phyloP scores from a whole-genome alignment of 2,113 vertebrate species.

The Alexandromys fortis region DNA sequence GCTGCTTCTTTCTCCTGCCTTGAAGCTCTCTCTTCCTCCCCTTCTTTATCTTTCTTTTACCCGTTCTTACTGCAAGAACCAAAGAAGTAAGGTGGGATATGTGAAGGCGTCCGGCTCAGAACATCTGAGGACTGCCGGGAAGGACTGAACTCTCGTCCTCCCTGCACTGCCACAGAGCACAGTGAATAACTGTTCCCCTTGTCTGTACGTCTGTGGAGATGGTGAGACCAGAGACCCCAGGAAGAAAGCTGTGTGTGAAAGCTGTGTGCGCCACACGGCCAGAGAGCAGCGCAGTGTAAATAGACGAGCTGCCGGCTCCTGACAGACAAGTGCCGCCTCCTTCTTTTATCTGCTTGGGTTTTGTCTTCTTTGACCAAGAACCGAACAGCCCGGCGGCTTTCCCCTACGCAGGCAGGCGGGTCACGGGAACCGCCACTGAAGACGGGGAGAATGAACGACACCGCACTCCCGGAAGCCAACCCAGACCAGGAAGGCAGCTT shows the following conservation, averaged over 20 bases:
- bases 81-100: slow-evolving; percentile 63
- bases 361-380: slow-evolving; percentile 54
- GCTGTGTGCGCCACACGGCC: slow-evolving; percentile 53
- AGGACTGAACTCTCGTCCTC: slow-evolving; percentile 73
- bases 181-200: slow-evolving; percentile 61
- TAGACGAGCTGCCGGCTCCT: slow-evolving; percentile 63
- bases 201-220: not conserved
- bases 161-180: not conserved
- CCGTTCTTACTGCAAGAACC: slow-evolving; percentile 48
- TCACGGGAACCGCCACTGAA: not conserved
- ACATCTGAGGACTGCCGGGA: slow-evolving; percentile 44
- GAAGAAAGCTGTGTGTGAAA: slow-evolving; percentile 66
- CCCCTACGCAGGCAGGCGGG: slow-evolving; percentile 31
- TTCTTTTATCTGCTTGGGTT: slow-evolving; percentile 14
- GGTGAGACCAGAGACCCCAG: slow-evolving; percentile 29
- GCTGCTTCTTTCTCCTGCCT: not conserved
- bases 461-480: not conserved
- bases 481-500: slow-evolving; percentile 35
- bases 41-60: slow-evolving; percentile 20
- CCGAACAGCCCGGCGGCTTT: slow-evolving; percentile 65
- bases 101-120: not conserved
- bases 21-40: slow-evolving; percentile 28
- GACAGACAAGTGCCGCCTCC: not conserved
- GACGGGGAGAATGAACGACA: slow-evolving; percentile 71
- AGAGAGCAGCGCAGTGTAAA: slow-evolving; percentile 68